Conservation (phyloP, 2,888 invertebrate genomes). For the Leptinotarsa haldemani region DNA sequence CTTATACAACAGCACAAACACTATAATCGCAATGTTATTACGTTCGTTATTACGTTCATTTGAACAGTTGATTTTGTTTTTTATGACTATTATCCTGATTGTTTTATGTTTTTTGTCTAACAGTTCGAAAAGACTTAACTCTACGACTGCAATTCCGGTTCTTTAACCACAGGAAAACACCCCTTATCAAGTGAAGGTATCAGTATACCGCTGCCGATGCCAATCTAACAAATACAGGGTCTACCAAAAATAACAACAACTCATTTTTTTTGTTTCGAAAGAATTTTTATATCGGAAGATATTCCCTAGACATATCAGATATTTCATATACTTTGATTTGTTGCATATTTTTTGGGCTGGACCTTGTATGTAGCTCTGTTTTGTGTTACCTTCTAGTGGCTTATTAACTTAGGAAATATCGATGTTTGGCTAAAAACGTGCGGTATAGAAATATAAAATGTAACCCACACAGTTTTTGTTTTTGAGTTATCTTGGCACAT, state of each 20-base stretch:
- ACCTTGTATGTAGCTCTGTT: slow-evolving; percentile 5
- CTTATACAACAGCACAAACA: no score
- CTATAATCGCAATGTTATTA: no score
- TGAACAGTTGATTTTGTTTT: neutral
- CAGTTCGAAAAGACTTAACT: slow-evolving; percentile 97
- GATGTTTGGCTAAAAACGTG: neutral
- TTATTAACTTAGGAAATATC: slow-evolving; percentile 3
- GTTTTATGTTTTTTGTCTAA: slow-evolving; percentile 62
- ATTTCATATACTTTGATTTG: neutral
- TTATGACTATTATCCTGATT: neutral
- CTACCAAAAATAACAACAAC: neutral
- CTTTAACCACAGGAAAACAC: slow-evolving; percentile 92
- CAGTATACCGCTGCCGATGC: slow-evolving; percentile 44
- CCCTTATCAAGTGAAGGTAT: slow-evolving; percentile 82
- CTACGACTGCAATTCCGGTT: slow-evolving; percentile 95
- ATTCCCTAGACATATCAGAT: neutral
- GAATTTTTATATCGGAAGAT: neutral
- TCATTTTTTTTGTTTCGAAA: no score
- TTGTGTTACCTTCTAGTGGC: neutral
- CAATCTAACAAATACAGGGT: slow-evolving; percentile 19
- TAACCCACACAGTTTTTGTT: neutral
- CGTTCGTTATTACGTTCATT: neutral
- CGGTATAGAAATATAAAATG: neutral
- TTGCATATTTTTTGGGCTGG: slow-evolving; percentile 5
- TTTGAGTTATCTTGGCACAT: neutral